These are phyloP conservation scores for Caretta caretta DNA, from an alignment of 2,113 vertebrate species.

Conservation along the genomic window DNA sequence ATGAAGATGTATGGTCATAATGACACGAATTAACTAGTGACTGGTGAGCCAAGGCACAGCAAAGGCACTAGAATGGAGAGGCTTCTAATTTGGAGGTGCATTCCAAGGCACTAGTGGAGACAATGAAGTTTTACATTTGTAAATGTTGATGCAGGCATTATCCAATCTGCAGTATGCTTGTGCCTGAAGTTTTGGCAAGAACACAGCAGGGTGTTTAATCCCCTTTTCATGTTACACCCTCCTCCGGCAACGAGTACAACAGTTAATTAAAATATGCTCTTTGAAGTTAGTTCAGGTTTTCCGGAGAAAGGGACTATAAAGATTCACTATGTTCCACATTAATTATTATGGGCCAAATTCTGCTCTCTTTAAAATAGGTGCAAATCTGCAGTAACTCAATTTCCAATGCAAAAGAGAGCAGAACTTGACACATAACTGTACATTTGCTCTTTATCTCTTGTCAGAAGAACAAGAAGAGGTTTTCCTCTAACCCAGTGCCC, in stretches of 20 bases:
- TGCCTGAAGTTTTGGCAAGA: constrained; percentile 49
- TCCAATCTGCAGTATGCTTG: constrained; percentile 35
- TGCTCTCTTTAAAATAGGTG: constrained; percentile 29
- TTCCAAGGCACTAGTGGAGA: constrained; percentile 34
- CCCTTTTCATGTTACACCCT: constrained; percentile 49
- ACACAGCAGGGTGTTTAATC: constrained; percentile 56
- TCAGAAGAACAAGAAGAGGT: not conserved
- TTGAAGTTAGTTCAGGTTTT: constrained; percentile 64
- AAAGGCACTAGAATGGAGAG: constrained; percentile 3
- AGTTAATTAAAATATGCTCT: constrained; percentile 63
- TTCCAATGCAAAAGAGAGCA: constrained; percentile 19
- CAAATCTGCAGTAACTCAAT: constrained; percentile 28
- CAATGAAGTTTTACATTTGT: constrained; percentile 34
- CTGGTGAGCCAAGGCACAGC: not conserved
- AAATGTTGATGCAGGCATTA: not conserved
- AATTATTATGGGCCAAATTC: constrained; percentile 54
- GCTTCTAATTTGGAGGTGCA: constrained; percentile 26
- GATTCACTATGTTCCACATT: constrained; percentile 37
- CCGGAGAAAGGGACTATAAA: constrained; percentile 48
- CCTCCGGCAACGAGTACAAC: constrained; percentile 38
- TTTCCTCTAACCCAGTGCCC: not conserved
- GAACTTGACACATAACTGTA: not conserved
- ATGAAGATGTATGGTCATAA: constrained; percentile 13
- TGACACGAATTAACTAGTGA: constrained; percentile 17
- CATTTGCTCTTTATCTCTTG: not conserved